Evolutionary conservation across 2,113 vertebrate genomes (phyloP).

Genomic region (Spermophilus dauricus): DNA sequence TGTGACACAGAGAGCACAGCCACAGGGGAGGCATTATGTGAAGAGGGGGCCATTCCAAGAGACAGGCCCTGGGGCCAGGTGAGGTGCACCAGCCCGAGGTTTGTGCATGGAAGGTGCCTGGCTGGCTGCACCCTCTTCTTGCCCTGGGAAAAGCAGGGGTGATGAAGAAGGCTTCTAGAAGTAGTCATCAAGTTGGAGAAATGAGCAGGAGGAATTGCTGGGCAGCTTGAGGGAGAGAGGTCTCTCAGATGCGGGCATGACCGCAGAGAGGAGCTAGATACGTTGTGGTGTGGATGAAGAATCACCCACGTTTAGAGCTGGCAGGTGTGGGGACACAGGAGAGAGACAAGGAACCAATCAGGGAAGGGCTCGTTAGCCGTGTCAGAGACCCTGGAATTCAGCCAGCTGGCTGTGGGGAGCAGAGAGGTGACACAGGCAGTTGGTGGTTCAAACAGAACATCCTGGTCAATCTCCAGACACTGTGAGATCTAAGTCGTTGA

Average conservation of each 20-base stretch:
- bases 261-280: not conserved
- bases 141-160: no score
- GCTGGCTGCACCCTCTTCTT: not conserved
- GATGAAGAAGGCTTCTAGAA: not conserved
- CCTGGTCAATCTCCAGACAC: not conserved
- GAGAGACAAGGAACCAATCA: not conserved
- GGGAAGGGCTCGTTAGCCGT: not conserved
- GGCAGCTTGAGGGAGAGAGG: not conserved
- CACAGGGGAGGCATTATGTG: not conserved
- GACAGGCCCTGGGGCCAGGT: not conserved
- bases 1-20: not conserved
- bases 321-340: not conserved
- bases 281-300: not conserved
- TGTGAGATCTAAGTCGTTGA: not conserved
- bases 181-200: not conserved
- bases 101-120: no score
- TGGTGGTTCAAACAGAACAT: not conserved
- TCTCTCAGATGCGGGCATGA: not conserved
- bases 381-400: not conserved
- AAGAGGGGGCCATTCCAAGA: no score
- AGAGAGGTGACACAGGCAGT: not conserved
- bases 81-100: not conserved
- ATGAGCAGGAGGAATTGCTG: not conserved
- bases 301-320: not conserved
- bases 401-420: not conserved